phyloP scores from a whole-genome alignment of 2,113 vertebrate genomes.

The Puffinus mauretanicus region DNA sequence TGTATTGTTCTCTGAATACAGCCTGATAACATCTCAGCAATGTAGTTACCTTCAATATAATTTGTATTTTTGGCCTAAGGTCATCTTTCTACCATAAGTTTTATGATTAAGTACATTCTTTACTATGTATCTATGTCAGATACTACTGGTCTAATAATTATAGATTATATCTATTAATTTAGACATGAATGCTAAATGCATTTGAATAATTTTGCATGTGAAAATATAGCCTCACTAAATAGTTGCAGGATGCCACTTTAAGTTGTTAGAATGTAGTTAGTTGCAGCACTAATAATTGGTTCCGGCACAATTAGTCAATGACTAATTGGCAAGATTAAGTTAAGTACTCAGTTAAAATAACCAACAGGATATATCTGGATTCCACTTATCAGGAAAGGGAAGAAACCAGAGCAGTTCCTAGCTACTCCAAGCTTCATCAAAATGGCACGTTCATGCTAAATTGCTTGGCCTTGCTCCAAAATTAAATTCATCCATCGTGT shows the following conservation, averaged over 20 bases:
- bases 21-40: neutral
- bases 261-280: neutral
- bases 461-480: neutral
- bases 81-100: neutral
- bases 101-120: neutral
- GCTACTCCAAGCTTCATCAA: neutral
- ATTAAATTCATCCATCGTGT: neutral
- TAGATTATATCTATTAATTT: neutral
- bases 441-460: neutral
- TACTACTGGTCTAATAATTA: neutral
- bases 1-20: neutral
- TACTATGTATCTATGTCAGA: neutral
- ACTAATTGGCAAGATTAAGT: neutral
- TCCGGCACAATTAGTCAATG: neutral
- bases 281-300: neutral
- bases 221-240: neutral
- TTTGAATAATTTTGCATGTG: neutral
- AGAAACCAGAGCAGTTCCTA: neutral
- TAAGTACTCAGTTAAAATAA: neutral
- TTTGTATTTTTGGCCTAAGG: neutral
- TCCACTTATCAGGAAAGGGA: neutral
- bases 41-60: neutral
- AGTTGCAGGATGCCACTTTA: neutral
- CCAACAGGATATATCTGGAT: neutral
- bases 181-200: neutral